Evolutionary conservation across 2,888 invertebrate genomes (phyloP), one percentile per base, ranked within the genome.

Genomic region (Mythimna loreyi): DNA sequence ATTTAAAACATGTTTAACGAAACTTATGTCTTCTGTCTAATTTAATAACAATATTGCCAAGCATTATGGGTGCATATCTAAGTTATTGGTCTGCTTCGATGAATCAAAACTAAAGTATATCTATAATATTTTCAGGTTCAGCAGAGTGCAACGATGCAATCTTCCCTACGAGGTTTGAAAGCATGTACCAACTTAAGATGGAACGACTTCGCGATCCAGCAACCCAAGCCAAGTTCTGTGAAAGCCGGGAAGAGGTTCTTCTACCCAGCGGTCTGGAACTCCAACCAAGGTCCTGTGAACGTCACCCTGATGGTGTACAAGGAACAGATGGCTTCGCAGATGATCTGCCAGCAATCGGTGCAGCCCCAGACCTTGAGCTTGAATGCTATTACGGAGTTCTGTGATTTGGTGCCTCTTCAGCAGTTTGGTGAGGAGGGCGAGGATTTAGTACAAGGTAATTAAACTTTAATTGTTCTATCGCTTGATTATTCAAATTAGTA

Each of bases 361-460:
- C 97, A 96, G 49, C 94, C 97, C 40, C 97, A 97, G 76, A 97
- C 97, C 49, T 96, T 97, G 87, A 97, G 97, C 84, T 92, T 98
- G 75, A 96, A 97, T 81, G 97, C 98, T 9, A 96, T 98, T 43
- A 97, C 98, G 9, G 98, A 98, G 94, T 98, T 98, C 92, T 97
- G 97, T 87, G 98, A 98, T 88, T 91, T 97, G 82, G 97, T 98
- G 63, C 98, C 98, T 28, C 94, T 96, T 74, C 97, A 97, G 83
- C 97, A 97, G 88, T 96, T 97, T 81, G 97, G 96, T 71, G 96
- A 96, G 71, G 96, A 96, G 0, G 96, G 96, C 64, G 96, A 96
- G 53, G 97, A 97, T 85, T 96, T 97, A 86, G 94, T 97, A 59
- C 97, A 98, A 96, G 97, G 97, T 97, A 85, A 71, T 23, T 49